Base-by-base conservation (phyloP, 2,888 invertebrate genomes). In the Agonopterix arenella region DNA sequence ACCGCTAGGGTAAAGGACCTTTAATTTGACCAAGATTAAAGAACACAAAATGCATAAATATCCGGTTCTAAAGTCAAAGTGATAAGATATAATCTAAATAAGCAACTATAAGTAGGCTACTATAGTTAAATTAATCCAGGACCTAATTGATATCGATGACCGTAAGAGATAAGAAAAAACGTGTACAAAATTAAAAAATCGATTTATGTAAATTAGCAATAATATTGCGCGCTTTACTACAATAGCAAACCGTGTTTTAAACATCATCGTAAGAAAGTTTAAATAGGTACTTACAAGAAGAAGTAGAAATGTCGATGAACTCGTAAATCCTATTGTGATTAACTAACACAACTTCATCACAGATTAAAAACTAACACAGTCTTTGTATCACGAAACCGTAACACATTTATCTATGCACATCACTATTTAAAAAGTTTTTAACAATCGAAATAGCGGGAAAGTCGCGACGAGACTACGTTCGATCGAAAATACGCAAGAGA, bases 361-460 rank as follows among this genome's bases (percentile, higher is more conserved):
- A 60, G 59, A 28, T 28, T 28, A 28, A 60, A 57, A 50, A 50
- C 47, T 51, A 58, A 55, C 59, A 54, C 58, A 51, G 51, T 52
- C 47, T 43, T 52, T 52, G 57, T 59, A 70, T 69, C 80, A 82
- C 78, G 58, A 62, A 58, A 59, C 59, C 61, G 66, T 57, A 59
- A 61, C 78, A 80, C 77, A 28, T 28, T 63, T 51, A 70, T 64
- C 54, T 57, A 65, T 57, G 74, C 73, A 67, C 62, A 61, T 56
- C 71, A 78, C 80, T 64, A 53, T 60, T 62, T 50, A 60, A 75
- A 78, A 68, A 64, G 60, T 79, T 79, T 76, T 68, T 61, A 64
- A 63, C 57, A 62, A 54, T 66, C 72, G 70, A 57, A 68, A 70
- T 61, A 61, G 66, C 72, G 68, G 65, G 59, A 59, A 70, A 67